phyloP scores from a whole-genome alignment of 1,140 invertebrate genomes.

The Ceratina japonica region DNA sequence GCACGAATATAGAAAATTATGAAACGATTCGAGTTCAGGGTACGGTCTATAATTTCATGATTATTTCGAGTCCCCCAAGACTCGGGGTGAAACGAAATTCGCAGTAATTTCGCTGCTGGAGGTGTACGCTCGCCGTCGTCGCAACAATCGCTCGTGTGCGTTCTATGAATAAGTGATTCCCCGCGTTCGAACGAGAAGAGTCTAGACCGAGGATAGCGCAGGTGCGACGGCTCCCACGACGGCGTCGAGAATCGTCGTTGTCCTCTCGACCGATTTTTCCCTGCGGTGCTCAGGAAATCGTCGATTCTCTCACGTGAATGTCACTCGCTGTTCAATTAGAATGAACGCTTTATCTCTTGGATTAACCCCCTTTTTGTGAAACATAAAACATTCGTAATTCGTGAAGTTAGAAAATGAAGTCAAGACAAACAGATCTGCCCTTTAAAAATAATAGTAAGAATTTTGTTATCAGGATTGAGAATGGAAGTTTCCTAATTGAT shows the following conservation, averaged over 20 bases:
- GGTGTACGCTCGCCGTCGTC: conserved; percentile 6
- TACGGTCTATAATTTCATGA: not conserved
- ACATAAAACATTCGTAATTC: no score
- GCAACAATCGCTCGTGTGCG: conserved; percentile 49
- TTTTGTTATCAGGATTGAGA: no score
- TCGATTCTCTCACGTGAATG: no score
- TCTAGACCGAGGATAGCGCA: conserved; percentile 47
- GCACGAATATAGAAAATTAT: not conserved
- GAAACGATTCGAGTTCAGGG: not conserved
- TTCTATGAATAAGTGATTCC: conserved; percentile 59
- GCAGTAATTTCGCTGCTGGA: conserved; percentile 29
- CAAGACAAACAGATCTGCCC: no score
- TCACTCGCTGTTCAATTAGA: no score
- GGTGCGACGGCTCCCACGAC: conserved; percentile 53
- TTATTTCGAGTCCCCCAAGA: not conserved
- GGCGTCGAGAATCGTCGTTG: conserved; percentile 21
- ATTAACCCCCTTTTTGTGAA: no score
- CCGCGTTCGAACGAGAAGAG: conserved; percentile 56
- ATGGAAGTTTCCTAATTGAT: no score
- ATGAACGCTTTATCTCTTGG: no score
- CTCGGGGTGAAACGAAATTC: not conserved
- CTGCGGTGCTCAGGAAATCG: not conserved
- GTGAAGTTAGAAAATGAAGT: no score
- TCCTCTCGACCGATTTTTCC: conserved; percentile 7
- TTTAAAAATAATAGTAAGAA: no score